These are phyloP conservation scores for Hoplostethus mediterraneus DNA, from an alignment of 2,797 vertebrate genomes.

Conservation along the genomic window DNA sequence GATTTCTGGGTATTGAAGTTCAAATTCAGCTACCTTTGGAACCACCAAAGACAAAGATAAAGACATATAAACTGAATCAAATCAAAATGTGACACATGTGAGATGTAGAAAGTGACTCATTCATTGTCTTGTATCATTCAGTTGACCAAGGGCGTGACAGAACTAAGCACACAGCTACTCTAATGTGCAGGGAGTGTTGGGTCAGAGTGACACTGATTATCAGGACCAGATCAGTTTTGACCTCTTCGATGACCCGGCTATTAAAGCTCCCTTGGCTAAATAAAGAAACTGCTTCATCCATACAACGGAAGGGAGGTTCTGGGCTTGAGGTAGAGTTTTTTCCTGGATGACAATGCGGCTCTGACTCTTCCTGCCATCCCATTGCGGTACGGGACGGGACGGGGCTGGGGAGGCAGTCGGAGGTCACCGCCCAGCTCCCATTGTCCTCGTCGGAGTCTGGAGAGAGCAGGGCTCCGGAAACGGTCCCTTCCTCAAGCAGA, in stretches of 20 bases:
- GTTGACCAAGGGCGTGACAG: conserved; percentile 45
- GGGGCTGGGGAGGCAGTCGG: conserved; percentile 46
- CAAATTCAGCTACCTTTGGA: too few species aligned
- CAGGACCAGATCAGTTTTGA: conserved; percentile 38
- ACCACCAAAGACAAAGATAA: too few species aligned
- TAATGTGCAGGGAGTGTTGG: conserved; percentile 41
- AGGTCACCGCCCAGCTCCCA: conserved; percentile 76
- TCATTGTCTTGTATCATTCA: conserved; percentile 49
- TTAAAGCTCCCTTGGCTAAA: conserved; percentile 61
- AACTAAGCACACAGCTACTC: background rate
- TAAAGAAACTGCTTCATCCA: conserved; percentile 66
- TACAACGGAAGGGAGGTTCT: conserved; percentile 76
- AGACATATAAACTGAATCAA: too few species aligned
- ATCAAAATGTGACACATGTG: too few species aligned
- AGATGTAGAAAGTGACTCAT: conserved; percentile 45
- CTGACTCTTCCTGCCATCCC: conserved; percentile 74
- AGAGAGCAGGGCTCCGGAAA: conserved; percentile 59
- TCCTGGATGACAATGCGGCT: conserved; percentile 77
- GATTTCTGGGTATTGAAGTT: too few species aligned
- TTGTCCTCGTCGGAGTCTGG: conserved; percentile 70
- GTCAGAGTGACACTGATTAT: conserved; percentile 56
- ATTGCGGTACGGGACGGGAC: conserved; percentile 37
- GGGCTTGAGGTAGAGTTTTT: conserved; percentile 51
- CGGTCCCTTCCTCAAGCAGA: conserved; percentile 60
- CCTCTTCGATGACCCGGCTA: conserved; percentile 45